Percentiles rank a stretch among this genome's conserved stretches.
phyloP scores from a whole-genome alignment of 2,797 vertebrate species.

The Hapalemur alaotrensis region DNA sequence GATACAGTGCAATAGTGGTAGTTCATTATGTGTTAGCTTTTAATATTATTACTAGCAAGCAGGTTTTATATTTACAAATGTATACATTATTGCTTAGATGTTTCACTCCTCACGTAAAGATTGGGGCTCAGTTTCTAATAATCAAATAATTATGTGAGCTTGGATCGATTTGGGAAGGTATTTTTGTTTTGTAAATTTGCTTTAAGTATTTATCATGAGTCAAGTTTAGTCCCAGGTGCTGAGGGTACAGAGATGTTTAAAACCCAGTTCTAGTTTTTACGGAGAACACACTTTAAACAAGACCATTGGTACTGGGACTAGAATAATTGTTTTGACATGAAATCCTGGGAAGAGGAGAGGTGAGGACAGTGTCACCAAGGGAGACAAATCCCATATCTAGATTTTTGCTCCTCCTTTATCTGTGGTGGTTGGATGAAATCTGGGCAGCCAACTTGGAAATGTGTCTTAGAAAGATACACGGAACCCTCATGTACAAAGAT shows the following conservation, averaged over 20 bases:
- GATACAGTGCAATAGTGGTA: neutral
- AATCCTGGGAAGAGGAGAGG: neutral
- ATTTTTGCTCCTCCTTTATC: neutral
- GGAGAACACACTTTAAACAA: neutral
- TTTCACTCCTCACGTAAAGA: neutral
- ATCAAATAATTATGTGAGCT: neutral
- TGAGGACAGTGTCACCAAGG: neutral
- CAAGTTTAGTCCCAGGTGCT: neutral
- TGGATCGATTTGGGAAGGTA: neutral
- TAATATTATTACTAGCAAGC: neutral
- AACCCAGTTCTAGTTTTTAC: neutral
- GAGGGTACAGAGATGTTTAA: neutral
- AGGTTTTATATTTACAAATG: neutral
- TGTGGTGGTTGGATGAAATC: neutral
- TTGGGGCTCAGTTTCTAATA: neutral
- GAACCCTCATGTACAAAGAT: neutral
- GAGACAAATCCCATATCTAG: neutral
- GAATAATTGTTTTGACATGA: neutral
- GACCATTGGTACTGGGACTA: rapidly evolving
- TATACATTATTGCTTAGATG: neutral
- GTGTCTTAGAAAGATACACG: neutral
- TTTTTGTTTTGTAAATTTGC: neutral
- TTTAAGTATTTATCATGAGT: neutral
- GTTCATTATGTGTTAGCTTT: neutral
- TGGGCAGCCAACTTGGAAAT: neutral